phyloP scores from a whole-genome alignment of 2,113 vertebrate species.

The Nothoprocta perdicaria region DNA sequence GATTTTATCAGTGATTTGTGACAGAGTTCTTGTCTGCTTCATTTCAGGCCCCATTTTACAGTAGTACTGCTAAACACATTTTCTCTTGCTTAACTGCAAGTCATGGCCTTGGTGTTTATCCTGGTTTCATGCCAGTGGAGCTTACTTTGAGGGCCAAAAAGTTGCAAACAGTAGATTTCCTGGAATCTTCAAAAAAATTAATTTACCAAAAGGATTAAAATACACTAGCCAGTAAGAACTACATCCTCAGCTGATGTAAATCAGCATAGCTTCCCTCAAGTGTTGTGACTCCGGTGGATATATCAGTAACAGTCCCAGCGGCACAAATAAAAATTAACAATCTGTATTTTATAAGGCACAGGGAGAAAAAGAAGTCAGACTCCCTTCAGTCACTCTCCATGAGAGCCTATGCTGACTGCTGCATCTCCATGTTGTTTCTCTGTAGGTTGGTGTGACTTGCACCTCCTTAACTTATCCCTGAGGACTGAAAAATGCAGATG shows the following conservation, averaged over 20 bases:
- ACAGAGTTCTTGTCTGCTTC: constrained; percentile 4
- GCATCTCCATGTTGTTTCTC: neutral
- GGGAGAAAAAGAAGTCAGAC: neutral
- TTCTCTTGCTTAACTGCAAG: constrained; percentile 19
- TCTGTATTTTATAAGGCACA: neutral
- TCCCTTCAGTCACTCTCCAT: neutral
- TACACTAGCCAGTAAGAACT: neutral
- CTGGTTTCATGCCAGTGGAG: neutral
- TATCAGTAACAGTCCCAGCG: neutral
- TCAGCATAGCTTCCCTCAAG: neutral
- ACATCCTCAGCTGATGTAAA: neutral
- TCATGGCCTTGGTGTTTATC: constrained; percentile 12
- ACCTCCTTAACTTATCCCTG: neutral
- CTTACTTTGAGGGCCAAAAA: neutral
- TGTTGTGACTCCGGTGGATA: neutral
- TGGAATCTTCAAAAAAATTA: neutral
- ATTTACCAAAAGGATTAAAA: neutral
- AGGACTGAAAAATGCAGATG: neutral
- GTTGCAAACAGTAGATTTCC: neutral
- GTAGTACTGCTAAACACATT: constrained; percentile 26
- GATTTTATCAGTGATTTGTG: constrained; percentile 56
- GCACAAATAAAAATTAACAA: neutral
- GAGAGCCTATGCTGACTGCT: neutral
- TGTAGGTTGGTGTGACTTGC: neutral
- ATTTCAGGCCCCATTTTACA: neutral